phyloP scores from a whole-genome alignment of 2,797 vertebrate genomes.

The Rhinophrynus dorsalis region DNA sequence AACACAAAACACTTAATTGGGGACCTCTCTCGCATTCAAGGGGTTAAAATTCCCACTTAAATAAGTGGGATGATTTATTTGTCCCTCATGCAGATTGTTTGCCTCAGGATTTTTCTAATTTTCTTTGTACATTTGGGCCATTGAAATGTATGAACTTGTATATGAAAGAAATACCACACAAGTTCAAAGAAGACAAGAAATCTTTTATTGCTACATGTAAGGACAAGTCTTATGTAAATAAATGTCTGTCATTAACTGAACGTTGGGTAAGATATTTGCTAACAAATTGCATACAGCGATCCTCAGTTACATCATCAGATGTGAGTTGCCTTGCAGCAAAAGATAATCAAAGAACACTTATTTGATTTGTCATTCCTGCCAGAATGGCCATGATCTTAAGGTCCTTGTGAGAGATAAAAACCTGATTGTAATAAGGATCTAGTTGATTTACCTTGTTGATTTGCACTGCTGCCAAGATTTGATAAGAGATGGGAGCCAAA shows the following conservation, averaged over 20 bases:
- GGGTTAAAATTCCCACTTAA: no score
- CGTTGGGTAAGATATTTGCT: not conserved
- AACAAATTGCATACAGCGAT: not conserved
- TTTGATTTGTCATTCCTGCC: conserved; percentile 7
- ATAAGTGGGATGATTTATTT: no score
- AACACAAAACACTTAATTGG: no score
- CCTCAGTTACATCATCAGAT: not conserved
- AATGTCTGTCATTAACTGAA: conserved; percentile 1
- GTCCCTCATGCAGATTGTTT: no score
- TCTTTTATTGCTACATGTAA: conserved; percentile 36
- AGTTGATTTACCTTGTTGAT: no score
- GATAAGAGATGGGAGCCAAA: no score
- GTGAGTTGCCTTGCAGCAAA: not conserved
- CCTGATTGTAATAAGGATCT: no score
- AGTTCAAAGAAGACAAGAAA: not conserved
- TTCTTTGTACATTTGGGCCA: not conserved
- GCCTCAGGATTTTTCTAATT: no score
- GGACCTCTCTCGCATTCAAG: no score
- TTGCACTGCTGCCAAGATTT: no score
- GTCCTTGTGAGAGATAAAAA: no score
- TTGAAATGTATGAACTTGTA: not conserved
- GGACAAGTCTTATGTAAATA: conserved; percentile 29
- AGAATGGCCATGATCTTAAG: no score
- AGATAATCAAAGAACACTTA: not conserved
- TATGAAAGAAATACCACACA: conserved; percentile 2